Evolutionary conservation across 2,797 vertebrate species (phyloP).

Genomic region (Silurus aristotelis): DNA sequence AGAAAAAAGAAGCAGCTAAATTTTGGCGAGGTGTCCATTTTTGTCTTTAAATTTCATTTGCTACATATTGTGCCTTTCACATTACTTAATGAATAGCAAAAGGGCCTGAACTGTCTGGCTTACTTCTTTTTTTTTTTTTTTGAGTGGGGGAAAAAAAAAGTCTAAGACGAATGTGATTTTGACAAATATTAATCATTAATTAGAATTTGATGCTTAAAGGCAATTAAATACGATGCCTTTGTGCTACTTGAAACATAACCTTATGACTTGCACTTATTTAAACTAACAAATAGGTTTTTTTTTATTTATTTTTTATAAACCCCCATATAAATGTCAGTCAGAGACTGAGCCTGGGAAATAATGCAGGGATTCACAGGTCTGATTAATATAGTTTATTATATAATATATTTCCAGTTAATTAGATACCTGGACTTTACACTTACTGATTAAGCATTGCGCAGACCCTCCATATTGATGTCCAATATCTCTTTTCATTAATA

Average conservation of each 20-base stretch:
- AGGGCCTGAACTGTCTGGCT: not conserved
- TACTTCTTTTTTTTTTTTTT: not conserved
- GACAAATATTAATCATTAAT: not conserved
- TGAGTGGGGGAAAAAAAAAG: not conserved
- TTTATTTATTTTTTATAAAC: not conserved
- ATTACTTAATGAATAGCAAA: conserved; percentile 2
- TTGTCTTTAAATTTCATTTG: conserved; percentile 19
- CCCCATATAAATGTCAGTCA: not conserved
- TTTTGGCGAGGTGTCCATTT: conserved; percentile 9
- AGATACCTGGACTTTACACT: not conserved
- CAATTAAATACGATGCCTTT: not conserved
- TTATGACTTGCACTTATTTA: no score
- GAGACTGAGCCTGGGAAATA: not conserved
- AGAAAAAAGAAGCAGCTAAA: conserved; percentile 3
- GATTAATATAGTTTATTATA: not conserved
- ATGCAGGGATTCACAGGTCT: not conserved
- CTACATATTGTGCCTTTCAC: conserved; percentile 53
- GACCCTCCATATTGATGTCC: not conserved
- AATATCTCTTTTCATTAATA: not conserved
- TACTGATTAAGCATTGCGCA: not conserved
- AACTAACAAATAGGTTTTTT: not conserved
- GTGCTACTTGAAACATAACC: conserved; percentile 1
- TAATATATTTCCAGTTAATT: not conserved
- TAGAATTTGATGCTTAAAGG: conserved; percentile 22
- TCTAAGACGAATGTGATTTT: no score